These are phyloP conservation scores for Cricetomys ansorgei DNA, from an alignment of 2,113 vertebrate genomes.

Conservation along the genomic window DNA sequence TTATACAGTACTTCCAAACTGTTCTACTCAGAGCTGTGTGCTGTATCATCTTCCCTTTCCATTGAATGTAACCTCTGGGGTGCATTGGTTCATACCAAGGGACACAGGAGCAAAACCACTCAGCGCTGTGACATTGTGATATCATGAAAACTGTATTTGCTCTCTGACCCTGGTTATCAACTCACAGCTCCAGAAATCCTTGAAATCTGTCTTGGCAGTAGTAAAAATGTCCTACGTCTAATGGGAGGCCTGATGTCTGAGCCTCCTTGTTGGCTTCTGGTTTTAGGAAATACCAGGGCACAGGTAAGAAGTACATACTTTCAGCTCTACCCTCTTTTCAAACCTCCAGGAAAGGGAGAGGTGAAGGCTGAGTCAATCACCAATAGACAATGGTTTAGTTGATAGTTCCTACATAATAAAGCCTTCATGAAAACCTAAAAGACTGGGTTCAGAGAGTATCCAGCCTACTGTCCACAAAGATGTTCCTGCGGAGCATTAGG, in stretches of 20 bases:
- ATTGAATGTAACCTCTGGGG: rapidly evolving
- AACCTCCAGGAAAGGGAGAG: background rate
- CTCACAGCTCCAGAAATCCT: background rate
- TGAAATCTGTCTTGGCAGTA: background rate
- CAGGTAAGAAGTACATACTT: background rate
- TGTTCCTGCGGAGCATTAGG: background rate
- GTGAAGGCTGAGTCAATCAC: background rate
- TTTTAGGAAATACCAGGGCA: background rate
- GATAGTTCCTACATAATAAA: background rate
- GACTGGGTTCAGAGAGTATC: background rate
- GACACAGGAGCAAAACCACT: background rate
- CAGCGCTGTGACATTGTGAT: background rate
- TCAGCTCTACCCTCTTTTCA: background rate
- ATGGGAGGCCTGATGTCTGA: background rate
- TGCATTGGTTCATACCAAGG: background rate
- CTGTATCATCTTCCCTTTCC: rapidly evolving
- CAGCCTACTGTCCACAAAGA: background rate
- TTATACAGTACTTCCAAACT: background rate
- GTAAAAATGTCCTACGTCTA: background rate
- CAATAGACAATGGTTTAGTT: background rate
- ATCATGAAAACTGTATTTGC: background rate
- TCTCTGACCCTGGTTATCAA: background rate
- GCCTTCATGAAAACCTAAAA: background rate
- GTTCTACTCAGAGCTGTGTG: background rate
- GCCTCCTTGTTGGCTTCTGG: background rate